Evolutionary conservation across 2,113 vertebrate genomes (phyloP).

Genomic region (Nesogale talazaci): DNA sequence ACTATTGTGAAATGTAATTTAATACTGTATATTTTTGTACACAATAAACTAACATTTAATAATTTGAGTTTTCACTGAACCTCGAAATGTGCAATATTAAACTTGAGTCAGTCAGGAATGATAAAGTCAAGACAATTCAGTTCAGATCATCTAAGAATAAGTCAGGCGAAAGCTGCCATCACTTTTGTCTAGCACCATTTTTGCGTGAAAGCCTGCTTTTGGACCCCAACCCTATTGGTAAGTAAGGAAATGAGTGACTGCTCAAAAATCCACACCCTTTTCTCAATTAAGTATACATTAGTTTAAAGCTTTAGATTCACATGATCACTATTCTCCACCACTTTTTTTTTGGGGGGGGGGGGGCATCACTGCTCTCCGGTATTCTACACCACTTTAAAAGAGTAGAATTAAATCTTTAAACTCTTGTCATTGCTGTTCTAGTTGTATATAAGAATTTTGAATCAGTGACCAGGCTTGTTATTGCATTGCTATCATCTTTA

Average conservation of each 20-base stretch:
- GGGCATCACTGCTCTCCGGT: no score
- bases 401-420: slow-evolving; percentile 29
- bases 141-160: neutral
- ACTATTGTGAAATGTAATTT: neutral
- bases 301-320: slow-evolving; percentile 2
- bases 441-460: slow-evolving; percentile 25
- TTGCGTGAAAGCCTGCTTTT: neutral
- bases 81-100: neutral
- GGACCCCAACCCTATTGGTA: no score
- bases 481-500: neutral
- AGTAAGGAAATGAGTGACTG: neutral
- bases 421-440: slow-evolving; percentile 15
- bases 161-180: neutral
- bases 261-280: neutral
- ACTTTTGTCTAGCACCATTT: neutral
- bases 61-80: neutral
- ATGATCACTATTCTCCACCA: neutral
- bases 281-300: slow-evolving; percentile 15
- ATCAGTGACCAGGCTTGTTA: neutral
- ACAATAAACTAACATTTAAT: neutral
- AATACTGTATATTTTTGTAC: neutral
- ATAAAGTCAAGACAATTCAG: neutral
- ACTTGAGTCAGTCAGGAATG: neutral
- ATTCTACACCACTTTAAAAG: neutral
- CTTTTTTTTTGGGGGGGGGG: no score